Percentiles rank a stretch among this genome's conserved stretches.
Evolutionary conservation across 2,797 vertebrate species (phyloP).

Genomic region (Galagoides demidoff): DNA sequence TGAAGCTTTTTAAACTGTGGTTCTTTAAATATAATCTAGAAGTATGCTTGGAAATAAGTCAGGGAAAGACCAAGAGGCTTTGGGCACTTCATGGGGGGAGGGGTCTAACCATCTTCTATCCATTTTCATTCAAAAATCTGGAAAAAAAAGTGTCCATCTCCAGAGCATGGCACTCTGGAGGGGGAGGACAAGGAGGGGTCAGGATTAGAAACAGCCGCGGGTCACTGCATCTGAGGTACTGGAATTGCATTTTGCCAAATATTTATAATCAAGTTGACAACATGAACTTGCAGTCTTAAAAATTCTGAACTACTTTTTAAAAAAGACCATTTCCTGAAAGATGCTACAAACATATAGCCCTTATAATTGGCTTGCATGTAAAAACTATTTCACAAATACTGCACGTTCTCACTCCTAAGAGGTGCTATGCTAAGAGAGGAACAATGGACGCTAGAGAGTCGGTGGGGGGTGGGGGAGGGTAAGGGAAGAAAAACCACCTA

Average conservation of each 20-base stretch:
- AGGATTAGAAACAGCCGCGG: neutral
- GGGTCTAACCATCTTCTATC: neutral
- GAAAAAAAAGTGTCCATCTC: neutral
- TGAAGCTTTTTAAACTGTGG: neutral
- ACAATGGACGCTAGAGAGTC: neutral
- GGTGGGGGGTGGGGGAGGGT: rapidly evolving
- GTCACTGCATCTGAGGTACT: neutral
- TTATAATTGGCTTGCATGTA: neutral
- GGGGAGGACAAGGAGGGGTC: neutral
- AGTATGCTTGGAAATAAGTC: neutral
- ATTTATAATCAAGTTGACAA: slow-evolving; percentile 29
- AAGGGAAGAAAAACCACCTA: neutral
- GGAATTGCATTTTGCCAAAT: neutral
- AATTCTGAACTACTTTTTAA: neutral
- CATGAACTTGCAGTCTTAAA: neutral
- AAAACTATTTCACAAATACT: neutral
- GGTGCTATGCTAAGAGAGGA: neutral
- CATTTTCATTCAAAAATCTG: neutral
- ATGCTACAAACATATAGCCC: rapidly evolving
- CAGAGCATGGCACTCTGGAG: neutral
- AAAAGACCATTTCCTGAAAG: neutral
- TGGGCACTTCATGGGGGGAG: neutral
- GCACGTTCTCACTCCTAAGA: neutral
- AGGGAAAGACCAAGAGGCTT: neutral
- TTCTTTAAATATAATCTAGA: neutral